Evolutionary conservation across 2,113 vertebrate species (phyloP).

Genomic region (Coracopsis vasa): DNA sequence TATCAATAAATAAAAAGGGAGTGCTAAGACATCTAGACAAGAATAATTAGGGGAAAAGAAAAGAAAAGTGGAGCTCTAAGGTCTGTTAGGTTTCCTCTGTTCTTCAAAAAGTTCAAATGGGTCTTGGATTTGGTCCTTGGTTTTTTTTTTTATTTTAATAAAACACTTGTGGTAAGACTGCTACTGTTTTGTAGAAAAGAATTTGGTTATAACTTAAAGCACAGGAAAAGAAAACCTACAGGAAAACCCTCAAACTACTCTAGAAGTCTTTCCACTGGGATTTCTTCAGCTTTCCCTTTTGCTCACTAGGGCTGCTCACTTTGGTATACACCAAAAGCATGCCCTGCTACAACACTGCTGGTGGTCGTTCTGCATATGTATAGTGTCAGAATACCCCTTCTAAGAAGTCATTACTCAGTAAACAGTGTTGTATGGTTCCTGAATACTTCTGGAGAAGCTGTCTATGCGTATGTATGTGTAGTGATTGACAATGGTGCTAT

Average conservation of each 20-base stretch:
- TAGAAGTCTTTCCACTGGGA: neutral
- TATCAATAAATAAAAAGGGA: neutral
- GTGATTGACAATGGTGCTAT: neutral
- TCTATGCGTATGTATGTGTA: accelerated
- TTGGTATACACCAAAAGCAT: accelerated
- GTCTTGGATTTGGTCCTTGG: neutral
- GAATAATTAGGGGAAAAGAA: constrained; percentile 37
- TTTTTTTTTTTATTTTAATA: constrained; percentile 16
- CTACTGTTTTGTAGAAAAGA: constrained; percentile 39
- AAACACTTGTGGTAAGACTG: constrained; percentile 12
- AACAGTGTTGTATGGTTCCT: neutral
- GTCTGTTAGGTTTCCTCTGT: constrained; percentile 26
- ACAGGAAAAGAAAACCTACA: neutral
- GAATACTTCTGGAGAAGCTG: neutral
- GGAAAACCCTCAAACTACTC: constrained; percentile 43
- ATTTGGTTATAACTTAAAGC: constrained; percentile 38
- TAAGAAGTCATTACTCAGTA: neutral
- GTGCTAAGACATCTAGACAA: neutral
- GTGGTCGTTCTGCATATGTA: neutral
- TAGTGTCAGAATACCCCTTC: neutral
- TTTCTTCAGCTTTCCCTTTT: neutral
- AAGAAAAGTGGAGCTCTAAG: neutral
- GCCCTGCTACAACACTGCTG: neutral
- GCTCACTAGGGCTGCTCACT: neutral
- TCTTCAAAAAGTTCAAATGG: constrained; percentile 27